A percentile compares a stretch with the other conserved stretches of the same genome.
These are phyloP conservation scores for Dromaius novaehollandiae DNA, from an alignment of 2,113 vertebrate species.

Conservation along the genomic window DNA sequence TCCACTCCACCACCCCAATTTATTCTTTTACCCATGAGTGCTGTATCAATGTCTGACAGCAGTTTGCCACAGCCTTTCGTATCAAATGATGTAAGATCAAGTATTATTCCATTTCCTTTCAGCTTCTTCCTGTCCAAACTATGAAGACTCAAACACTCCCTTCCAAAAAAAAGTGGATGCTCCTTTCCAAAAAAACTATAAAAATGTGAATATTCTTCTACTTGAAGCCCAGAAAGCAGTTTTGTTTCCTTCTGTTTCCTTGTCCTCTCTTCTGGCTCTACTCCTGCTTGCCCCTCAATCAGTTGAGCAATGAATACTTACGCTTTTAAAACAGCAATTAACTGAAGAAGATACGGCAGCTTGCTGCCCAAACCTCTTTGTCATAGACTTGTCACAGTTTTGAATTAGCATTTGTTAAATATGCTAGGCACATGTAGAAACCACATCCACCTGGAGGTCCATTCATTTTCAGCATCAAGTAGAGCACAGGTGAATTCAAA, in stretches of 20 bases:
- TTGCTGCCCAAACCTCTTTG: background rate
- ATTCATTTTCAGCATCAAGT: background rate
- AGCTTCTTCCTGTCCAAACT: background rate
- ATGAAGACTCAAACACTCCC: background rate
- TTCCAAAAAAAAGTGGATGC: background rate
- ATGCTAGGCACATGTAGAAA: background rate
- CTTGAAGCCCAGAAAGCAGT: background rate
- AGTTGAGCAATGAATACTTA: background rate
- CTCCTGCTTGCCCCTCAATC: background rate
- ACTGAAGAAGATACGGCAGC: background rate
- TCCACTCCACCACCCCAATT: background rate
- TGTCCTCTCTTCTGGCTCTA: background rate
- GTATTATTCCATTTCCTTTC: background rate
- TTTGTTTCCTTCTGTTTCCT: background rate
- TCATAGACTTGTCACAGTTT: background rate
- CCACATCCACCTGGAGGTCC: background rate
- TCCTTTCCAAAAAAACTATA: background rate
- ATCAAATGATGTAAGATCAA: background rate
- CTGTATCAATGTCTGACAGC: background rate
- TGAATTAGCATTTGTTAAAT: background rate
- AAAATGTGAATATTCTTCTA: background rate
- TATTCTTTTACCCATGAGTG: background rate
- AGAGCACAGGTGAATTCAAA: background rate
- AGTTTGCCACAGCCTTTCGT: background rate
- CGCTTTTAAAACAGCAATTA: background rate